Conservation (phyloP, 53 echinoderm and acorn worm genomes). For the Astropecten irregularis region DNA sequence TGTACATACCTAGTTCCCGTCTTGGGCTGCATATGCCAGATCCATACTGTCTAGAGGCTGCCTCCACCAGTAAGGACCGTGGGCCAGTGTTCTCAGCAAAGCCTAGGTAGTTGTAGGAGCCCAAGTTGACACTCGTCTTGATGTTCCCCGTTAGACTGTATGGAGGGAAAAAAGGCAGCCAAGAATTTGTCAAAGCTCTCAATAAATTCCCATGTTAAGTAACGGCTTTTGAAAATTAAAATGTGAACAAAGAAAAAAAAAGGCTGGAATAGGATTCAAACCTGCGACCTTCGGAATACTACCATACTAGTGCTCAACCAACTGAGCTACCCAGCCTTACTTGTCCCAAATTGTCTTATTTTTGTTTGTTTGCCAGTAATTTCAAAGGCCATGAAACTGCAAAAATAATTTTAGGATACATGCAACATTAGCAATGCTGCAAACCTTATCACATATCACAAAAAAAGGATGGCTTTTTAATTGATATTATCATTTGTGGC, state of each 20-base stretch:
- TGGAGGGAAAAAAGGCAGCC: background rate
- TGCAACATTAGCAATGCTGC: too few species aligned
- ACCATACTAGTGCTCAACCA: too few species aligned
- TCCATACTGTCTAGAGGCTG: slow-evolving; percentile 65
- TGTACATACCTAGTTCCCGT: slow-evolving; percentile 95
- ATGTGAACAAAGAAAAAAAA: background rate
- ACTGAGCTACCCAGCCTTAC: too few species aligned
- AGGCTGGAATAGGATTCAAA: too few species aligned
- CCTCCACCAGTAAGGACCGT: slow-evolving; percentile 54
- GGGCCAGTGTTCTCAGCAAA: slow-evolving; percentile 90
- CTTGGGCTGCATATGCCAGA: slow-evolving; percentile 84
- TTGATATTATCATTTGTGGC: too few species aligned
- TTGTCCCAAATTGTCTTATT: too few species aligned
- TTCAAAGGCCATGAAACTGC: too few species aligned
- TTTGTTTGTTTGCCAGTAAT: too few species aligned
- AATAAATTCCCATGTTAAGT: background rate
- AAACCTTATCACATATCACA: too few species aligned
- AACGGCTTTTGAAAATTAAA: background rate
- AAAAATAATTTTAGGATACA: too few species aligned
- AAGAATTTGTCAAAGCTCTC: background rate
- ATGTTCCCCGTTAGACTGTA: slow-evolving; percentile 79
- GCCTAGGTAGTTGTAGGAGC: slow-evolving; percentile 97
- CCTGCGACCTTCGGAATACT: background rate
- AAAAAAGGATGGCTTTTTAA: too few species aligned
- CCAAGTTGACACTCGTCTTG: slow-evolving; percentile 75